Evolutionary conservation across 1,140 invertebrate species (phyloP).

Genomic region (Ceratina calcarata): DNA sequence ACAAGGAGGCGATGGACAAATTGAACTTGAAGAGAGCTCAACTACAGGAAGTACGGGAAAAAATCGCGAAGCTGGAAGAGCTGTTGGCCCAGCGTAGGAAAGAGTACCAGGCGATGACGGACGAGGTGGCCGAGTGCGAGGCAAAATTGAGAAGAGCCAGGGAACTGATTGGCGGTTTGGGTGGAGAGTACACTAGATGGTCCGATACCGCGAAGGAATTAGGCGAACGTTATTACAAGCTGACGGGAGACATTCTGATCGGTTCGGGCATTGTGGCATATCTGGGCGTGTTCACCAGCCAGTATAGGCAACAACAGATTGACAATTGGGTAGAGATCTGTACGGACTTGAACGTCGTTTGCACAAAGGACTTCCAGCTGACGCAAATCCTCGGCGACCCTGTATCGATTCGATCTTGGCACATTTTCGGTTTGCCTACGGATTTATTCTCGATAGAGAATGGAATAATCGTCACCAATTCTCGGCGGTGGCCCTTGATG

Average conservation of each 20-base stretch:
- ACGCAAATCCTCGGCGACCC: slow-evolving; percentile 91
- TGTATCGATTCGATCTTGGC: slow-evolving; percentile 93
- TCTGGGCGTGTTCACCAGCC: slow-evolving; percentile 92
- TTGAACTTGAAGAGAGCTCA: slow-evolving; percentile 89
- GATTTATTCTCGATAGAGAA: slow-evolving; percentile 97
- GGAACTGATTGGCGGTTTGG: slow-evolving; percentile 93
- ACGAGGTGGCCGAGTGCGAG: slow-evolving; percentile 92
- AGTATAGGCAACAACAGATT: slow-evolving; percentile 87
- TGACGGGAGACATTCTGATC: slow-evolving; percentile 74
- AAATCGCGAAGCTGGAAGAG: slow-evolving; percentile 83
- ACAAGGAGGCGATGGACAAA: slow-evolving; percentile 85
- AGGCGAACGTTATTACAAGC: slow-evolving; percentile 82
- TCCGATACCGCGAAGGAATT: slow-evolving; percentile 88
- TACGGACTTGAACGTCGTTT: slow-evolving; percentile 86
- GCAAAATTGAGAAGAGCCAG: slow-evolving; percentile 94
- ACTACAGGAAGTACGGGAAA: slow-evolving; percentile 85
- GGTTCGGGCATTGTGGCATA: slow-evolving; percentile 92
- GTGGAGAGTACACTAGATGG: slow-evolving; percentile 92
- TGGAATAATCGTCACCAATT: slow-evolving; percentile 92
- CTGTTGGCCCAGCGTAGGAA: slow-evolving; percentile 83
- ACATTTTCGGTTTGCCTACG: slow-evolving; percentile 92
- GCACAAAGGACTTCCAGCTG: slow-evolving; percentile 88
- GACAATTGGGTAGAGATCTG: slow-evolving; percentile 87
- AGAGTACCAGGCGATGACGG: slow-evolving; percentile 84
- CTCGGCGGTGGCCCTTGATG: slow-evolving; percentile 94